phyloP scores from a whole-genome alignment of 2,113 vertebrate genomes.

The Dasyprocta punctata region DNA sequence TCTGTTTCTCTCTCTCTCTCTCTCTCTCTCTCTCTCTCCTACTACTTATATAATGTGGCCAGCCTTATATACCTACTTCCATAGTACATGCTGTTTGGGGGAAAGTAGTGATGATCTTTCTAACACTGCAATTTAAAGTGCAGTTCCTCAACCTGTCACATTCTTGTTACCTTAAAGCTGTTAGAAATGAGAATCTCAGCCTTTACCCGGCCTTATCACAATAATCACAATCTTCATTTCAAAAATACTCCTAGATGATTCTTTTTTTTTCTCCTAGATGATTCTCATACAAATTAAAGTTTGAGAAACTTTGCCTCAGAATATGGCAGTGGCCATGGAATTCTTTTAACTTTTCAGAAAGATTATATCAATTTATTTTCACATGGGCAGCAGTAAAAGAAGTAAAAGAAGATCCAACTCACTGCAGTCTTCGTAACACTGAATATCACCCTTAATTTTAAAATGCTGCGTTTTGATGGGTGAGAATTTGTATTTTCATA shows the following conservation, averaged over 20 bases:
- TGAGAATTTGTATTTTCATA: slow-evolving; percentile 13
- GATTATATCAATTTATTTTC: slow-evolving; percentile 47
- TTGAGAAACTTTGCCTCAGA: not conserved
- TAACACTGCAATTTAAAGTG: not conserved
- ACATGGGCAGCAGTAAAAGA: not conserved
- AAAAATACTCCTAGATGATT: slow-evolving; percentile 14
- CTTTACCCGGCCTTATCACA: not conserved
- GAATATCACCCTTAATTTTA: not conserved
- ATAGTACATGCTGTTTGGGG: not conserved
- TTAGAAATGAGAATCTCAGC: not conserved
- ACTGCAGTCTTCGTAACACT: not conserved
- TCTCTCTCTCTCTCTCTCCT: not conserved
- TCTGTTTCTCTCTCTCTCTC: not conserved
- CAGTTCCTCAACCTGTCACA: not conserved
- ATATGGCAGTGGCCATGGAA: not conserved
- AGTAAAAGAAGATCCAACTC: slow-evolving; percentile 9
- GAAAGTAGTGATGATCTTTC: not conserved
- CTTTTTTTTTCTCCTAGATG: not conserved
- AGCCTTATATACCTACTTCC: not conserved
- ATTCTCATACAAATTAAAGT: slow-evolving; percentile 45
- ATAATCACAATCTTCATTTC: not conserved
- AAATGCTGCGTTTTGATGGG: not conserved
- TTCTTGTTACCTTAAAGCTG: not conserved
- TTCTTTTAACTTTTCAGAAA: not conserved
- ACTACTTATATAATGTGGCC: not conserved